Evolutionary conservation across 2,888 invertebrate genomes (phyloP).

Genomic region (Rhingia rostrata): DNA sequence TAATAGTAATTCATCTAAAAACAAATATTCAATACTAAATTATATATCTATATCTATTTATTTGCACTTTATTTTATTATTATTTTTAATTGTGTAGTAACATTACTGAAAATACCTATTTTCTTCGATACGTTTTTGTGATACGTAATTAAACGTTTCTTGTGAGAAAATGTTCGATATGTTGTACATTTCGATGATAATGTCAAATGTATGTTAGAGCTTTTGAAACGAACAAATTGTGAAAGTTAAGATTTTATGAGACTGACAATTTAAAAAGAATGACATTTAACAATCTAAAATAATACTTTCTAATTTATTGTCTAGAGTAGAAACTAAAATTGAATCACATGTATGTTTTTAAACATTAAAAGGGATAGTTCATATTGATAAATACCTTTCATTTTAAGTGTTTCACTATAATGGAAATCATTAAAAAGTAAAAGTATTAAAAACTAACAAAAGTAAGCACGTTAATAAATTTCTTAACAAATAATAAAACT

Average conservation of each 20-base stretch:
- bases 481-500: not conserved
- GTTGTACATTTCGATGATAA: conserved; percentile 68
- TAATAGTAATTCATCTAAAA: conserved; percentile 48
- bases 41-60: conserved; percentile 63
- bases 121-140: conserved; percentile 58
- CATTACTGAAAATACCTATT: conserved; percentile 58
- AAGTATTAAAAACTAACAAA: too few species aligned
- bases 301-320: conserved; percentile 24
- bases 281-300: not conserved
- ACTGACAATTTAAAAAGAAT: conserved; percentile 28
- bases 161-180: conserved; percentile 60
- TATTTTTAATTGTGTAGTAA: conserved; percentile 52
- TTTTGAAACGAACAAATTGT: conserved; percentile 1
- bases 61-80: conserved; percentile 22
- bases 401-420: too few species aligned
- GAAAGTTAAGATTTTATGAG: not conserved
- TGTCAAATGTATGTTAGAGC: conserved; percentile 9
- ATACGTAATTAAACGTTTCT: conserved; percentile 39
- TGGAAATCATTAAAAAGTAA: too few species aligned
- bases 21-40: conserved; percentile 64
- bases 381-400: not conserved
- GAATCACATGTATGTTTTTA: not conserved
- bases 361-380: not conserved
- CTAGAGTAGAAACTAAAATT: conserved; percentile 24
- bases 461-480: not conserved